phyloP scores from a whole-genome alignment of 2,797 vertebrate genomes.

The Tragopan temminckii region DNA sequence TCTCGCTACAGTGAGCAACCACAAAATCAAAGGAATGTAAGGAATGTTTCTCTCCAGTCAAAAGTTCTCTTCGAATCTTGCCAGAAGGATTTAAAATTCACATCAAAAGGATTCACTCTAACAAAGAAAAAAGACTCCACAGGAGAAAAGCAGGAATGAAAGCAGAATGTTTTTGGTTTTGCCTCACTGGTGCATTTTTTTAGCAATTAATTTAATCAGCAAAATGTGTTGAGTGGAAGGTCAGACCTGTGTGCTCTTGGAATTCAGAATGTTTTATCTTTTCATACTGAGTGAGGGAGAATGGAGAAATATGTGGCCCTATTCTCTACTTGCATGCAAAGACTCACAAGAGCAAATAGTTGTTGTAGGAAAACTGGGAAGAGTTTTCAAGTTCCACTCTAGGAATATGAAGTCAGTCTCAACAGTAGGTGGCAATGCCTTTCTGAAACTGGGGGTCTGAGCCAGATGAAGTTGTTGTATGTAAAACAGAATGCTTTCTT shows the following conservation, averaged over 20 bases:
- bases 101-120: constrained; percentile 34
- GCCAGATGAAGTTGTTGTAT: background rate
- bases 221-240: background rate
- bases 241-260: background rate
- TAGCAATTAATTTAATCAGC: background rate
- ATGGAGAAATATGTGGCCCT: background rate
- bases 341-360: background rate
- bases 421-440: constrained; percentile 35
- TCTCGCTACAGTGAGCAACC: constrained; percentile 49
- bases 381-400: background rate
- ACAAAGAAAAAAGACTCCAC: background rate
- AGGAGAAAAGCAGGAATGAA: background rate
- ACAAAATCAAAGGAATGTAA: constrained; percentile 55
- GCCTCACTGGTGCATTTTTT: background rate
- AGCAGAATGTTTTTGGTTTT: background rate
- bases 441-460: background rate
- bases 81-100: constrained; percentile 52
- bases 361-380: background rate
- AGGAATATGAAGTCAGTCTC: background rate
- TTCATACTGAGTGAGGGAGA: background rate
- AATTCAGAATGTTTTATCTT: background rate
- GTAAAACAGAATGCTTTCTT: background rate
- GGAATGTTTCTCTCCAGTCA: constrained; percentile 56
- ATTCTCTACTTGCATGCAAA: background rate
- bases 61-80: constrained; percentile 25